These are phyloP conservation scores for Agrotis ipsilon DNA, from an alignment of 2,888 invertebrate genomes.

Conservation along the genomic window DNA sequence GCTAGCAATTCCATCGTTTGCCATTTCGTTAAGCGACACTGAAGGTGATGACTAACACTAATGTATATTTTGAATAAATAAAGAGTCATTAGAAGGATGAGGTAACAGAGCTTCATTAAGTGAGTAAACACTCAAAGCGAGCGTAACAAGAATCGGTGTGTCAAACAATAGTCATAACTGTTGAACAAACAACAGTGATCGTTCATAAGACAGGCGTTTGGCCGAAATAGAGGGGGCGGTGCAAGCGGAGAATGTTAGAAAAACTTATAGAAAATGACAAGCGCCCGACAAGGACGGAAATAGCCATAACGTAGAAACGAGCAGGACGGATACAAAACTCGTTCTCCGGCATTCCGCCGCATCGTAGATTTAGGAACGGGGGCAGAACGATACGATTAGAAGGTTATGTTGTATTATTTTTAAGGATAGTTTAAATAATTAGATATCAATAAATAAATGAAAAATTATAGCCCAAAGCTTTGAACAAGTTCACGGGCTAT, in stretches of 20 bases:
- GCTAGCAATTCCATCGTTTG: constrained; percentile 6
- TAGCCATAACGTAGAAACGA: constrained; percentile 82
- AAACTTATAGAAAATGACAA: constrained; percentile 91
- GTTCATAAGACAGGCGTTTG: constrained; percentile 84
- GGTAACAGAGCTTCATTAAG: constrained; percentile 85
- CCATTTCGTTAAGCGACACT: constrained; percentile 36
- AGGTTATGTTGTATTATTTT: constrained; percentile 89
- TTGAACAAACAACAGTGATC: constrained; percentile 89
- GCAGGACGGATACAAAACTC: constrained; percentile 88
- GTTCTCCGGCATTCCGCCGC: constrained; percentile 90
- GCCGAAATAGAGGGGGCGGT: constrained; percentile 87
- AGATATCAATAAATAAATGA: constrained; percentile 78
- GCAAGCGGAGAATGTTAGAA: constrained; percentile 89
- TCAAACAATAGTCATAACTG: constrained; percentile 88
- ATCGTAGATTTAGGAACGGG: constrained; percentile 91
- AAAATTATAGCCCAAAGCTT: constrained; percentile 74
- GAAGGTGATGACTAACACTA: constrained; percentile 45
- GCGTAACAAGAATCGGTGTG: constrained; percentile 88
- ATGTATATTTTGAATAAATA: constrained; percentile 67
- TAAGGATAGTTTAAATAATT: constrained; percentile 80
- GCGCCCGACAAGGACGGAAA: constrained; percentile 86
- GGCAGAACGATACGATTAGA: constrained; percentile 90
- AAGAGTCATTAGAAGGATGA: constrained; percentile 75
- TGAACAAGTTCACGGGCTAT: constrained; percentile 65
- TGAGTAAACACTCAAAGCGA: constrained; percentile 84